phyloP scores from a whole-genome alignment of 2,888 invertebrate species.

The Phlogophora meticulosa region DNA sequence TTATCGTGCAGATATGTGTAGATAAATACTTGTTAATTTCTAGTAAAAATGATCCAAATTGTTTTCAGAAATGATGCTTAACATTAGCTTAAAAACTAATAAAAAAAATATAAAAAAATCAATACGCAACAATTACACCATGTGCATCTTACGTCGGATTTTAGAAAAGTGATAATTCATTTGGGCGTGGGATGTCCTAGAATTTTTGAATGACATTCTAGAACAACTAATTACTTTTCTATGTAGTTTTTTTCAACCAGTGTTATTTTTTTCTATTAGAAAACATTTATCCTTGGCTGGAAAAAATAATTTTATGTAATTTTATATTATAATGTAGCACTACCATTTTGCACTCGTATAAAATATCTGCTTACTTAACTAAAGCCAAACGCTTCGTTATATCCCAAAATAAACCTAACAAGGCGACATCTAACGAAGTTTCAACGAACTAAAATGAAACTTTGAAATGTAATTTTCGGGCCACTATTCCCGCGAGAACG shows the following conservation, averaged over 20 bases:
- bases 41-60: slow-evolving; percentile 74
- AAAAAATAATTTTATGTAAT: background rate
- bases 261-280: background rate
- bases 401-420: background rate
- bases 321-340: background rate
- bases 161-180: slow-evolving; percentile 75
- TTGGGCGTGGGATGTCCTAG: slow-evolving; percentile 19
- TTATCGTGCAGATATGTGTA: slow-evolving; percentile 69
- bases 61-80: slow-evolving; percentile 81
- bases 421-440: slow-evolving; percentile 36
- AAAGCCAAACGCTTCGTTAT: background rate
- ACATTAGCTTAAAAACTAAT: slow-evolving; percentile 87
- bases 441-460: slow-evolving; percentile 1
- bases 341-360: background rate
- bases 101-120: slow-evolving; percentile 78
- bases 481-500: background rate
- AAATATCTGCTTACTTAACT: background rate
- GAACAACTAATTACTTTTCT: slow-evolving; percentile 62
- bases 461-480: slow-evolving; percentile 19
- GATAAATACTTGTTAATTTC: slow-evolving; percentile 82
- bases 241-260: slow-evolving; percentile 40
- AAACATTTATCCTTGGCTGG: background rate
- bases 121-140: slow-evolving; percentile 74
- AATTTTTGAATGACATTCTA: slow-evolving; percentile 75
- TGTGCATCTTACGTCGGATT: slow-evolving; percentile 84